Evolutionary conservation across 1,140 invertebrate species (phyloP), one percentile per base, ranked within the genome.

Genomic region (Galleria mellonella): DNA sequence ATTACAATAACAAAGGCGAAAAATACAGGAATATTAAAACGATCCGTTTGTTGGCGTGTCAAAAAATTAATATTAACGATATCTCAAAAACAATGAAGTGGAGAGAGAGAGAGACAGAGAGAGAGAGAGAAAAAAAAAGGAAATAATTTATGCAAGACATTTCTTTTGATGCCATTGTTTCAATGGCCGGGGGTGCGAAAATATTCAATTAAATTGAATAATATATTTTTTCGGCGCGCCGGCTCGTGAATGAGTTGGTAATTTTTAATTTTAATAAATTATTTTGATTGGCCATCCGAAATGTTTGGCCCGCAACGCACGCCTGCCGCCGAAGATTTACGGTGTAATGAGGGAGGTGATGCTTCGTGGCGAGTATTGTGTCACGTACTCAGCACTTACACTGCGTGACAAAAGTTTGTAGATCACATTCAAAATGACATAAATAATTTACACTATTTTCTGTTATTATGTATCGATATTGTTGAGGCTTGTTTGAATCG

Each of bases 11-110:
- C 56, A 59, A 59, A 59, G 56, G 37, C 13, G 28, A 23, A 36
- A 47, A 47, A 47, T 35, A 36, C 37, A 33, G 23, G 47, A 58
- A 44, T 53, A 53, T 53, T 53, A 53, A 58, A 54, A 33, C 32
- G 12, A 13, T n/a, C 29, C 47, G 56, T 51, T 57, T 59, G 56
- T 51, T 43, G 50, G 43, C 46, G 51, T 36, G 47, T 37, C 40
- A 32, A 54, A 59, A 58, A 54, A 59, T 59, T 59, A 59, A 59
- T 59, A 59, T 59, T 59, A 59, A 59, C 51, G 51, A 54, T 54
- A 59, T 51, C 51, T 47, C 29, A 43, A 37, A 36, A 44, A 52
- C 51, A 54, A 59, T 59, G 55, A 58, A 53, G 48, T 54, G 56
- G 38, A 48, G 37, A 38, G n/a, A n/a, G n/a, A n/a, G n/a, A n/a